Evolutionary conservation across 2,797 vertebrate genomes (phyloP), one percentile per base, ranked within the genome.

Genomic region (Phaenicophaeus curvirostris): DNA sequence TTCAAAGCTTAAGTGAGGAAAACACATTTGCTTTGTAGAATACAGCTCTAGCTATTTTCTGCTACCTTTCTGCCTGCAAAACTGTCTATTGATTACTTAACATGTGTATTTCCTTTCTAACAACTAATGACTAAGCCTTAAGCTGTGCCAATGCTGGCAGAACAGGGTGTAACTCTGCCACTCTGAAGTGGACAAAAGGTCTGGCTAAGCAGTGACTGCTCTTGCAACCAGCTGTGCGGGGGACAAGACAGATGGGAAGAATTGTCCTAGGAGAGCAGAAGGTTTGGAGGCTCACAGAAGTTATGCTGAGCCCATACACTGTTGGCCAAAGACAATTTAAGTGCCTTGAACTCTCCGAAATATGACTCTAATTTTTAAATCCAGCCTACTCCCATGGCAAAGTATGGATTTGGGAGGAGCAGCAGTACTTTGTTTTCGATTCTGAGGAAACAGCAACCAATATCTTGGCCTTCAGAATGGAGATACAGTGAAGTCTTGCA

Each of bases 1-100:
- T 92, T 93, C 75, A 93, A 95, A 86, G 30, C 42, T 89, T 68
- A 89, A 89, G 72, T 65, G 54, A 76, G 30, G 48, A 89, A 95
- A 90, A 90, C 35, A 69, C 6, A 39, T 77, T 66, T 87, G 17
- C 66, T 82, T 93, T 72, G 54, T 89, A 50, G 44, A 90, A 53
- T 46, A 66, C 51, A 85, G 37, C 27, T 90, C 63, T 80, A 41
- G 89, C 69, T 86, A 87, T 85, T 80, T 95, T 92, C 80, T 91
- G 63, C 51, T 91, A 28, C 58, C 13, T 77, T 89, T 82, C 71
- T 92, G 86, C 57, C 81, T 74, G 54, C 61, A 92, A 87, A 96
- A 82, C 84, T 85, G 54, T 35, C 57, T 68, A 71, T 82, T 85
- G 90, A 90, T 94, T 95, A 90, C 48, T 85, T 76, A 85, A 65